Evolutionary conservation across 1,140 invertebrate genomes (phyloP).

Genomic region (Lanistes nyassanus): DNA sequence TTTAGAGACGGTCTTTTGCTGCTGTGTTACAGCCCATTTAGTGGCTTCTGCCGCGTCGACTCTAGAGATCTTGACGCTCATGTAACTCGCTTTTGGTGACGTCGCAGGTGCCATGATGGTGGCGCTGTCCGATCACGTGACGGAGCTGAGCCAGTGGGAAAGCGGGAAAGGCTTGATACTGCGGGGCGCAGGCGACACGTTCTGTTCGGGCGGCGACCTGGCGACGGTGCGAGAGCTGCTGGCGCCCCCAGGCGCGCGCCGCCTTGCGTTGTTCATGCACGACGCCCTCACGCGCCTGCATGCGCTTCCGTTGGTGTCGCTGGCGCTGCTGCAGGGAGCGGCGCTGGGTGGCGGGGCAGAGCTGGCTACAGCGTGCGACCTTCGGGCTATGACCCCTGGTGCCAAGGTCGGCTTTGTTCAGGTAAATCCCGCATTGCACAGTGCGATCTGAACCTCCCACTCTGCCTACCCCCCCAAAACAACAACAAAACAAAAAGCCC

Average conservation of each 20-base stretch:
- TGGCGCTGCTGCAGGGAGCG: constrained; percentile 70
- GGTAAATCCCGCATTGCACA: constrained; percentile 24
- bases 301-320: constrained; percentile 69
- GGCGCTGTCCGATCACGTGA: constrained; percentile 68
- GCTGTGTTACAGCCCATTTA: too few species aligned
- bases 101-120: constrained; percentile 74
- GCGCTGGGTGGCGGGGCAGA: constrained; percentile 75
- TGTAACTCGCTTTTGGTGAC: neutral
- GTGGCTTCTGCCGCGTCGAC: neutral
- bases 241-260: constrained; percentile 58
- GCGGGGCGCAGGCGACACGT: constrained; percentile 67
- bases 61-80: neutral
- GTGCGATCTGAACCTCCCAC: neutral
- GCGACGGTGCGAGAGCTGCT: constrained; percentile 62
- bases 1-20: neutral
- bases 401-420: constrained; percentile 72
- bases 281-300: constrained; percentile 67
- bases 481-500: neutral
- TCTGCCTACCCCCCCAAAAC: neutral
- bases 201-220: constrained; percentile 75
- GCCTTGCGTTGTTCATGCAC: constrained; percentile 71
- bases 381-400: constrained; percentile 67
- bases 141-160: constrained; percentile 66
- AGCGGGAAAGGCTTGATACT: constrained; percentile 72
- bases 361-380: constrained; percentile 72